Percentiles rank a stretch among this genome's conserved stretches.
Conservation (phyloP, 2,888 invertebrate genomes). For the Cinara cedri region DNA sequence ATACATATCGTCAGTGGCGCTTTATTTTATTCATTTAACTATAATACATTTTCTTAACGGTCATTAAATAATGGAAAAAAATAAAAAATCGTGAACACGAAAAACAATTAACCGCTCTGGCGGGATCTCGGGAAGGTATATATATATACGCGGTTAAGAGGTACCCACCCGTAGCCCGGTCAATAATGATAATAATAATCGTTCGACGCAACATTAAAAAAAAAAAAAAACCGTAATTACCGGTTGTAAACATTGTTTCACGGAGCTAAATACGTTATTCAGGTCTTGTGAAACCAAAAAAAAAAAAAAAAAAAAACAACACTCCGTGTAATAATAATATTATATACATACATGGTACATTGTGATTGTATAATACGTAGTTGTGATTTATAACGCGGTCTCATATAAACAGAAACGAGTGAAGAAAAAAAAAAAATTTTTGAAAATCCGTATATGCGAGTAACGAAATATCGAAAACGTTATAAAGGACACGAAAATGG, state of each 20-base stretch:
- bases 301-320: not conserved
- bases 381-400: not conserved
- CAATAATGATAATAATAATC: not conserved
- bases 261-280: slow-evolving; percentile 13
- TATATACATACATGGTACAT: not conserved
- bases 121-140: not conserved
- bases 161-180: not conserved
- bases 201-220: not conserved
- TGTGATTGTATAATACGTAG: not conserved
- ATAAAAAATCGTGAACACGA: not conserved
- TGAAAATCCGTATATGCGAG: too few species aligned
- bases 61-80: too few species aligned
- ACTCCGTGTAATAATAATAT: not conserved
- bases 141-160: not conserved
- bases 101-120: slow-evolving; percentile 20
- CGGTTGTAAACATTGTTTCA: slow-evolving; percentile 32
- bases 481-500: too few species aligned
- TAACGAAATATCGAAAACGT: too few species aligned
- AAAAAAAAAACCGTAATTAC: slow-evolving; percentile 30
- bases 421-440: too few species aligned
- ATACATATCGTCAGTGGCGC: too few species aligned
- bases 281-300: not conserved
- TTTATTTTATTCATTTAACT: too few species aligned
- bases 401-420: not conserved
- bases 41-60: too few species aligned